Evolutionary conservation across 2,113 vertebrate genomes (phyloP).

Genomic region (Leiothrix lutea): DNA sequence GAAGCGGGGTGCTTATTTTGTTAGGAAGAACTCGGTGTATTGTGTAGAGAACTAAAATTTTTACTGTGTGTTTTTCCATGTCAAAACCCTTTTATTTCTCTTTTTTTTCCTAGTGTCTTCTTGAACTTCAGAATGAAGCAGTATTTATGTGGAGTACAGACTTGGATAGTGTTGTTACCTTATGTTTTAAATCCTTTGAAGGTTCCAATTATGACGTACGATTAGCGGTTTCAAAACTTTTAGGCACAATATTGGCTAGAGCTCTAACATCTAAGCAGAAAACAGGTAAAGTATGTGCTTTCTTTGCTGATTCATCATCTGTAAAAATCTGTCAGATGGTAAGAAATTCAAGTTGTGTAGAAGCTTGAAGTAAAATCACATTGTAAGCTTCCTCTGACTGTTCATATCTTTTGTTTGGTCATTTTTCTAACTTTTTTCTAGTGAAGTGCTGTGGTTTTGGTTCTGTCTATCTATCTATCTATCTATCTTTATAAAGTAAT

Average conservation of each 20-base stretch:
- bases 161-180: constrained; percentile 86
- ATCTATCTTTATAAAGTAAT: background rate
- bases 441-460: background rate
- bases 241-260: constrained; percentile 87
- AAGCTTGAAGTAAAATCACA: background rate
- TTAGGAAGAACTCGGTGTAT: background rate
- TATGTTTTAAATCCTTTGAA: constrained; percentile 94
- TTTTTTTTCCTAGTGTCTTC: constrained; percentile 81
- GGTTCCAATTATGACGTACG: constrained; percentile 89
- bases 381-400: background rate
- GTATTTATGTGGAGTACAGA: constrained; percentile 90
- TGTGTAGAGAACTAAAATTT: background rate
- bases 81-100: background rate
- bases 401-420: background rate
- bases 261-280: constrained; percentile 77
- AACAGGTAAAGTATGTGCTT: constrained; percentile 71
- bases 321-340: background rate
- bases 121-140: constrained; percentile 92
- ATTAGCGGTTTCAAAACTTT: constrained; percentile 83
- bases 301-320: background rate
- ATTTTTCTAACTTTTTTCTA: background rate
- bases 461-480: background rate
- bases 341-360: background rate
- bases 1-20: background rate
- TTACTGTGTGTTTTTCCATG: background rate